phyloP scores from a whole-genome alignment of 2,888 invertebrate genomes.

The Tineola bisselliella region DNA sequence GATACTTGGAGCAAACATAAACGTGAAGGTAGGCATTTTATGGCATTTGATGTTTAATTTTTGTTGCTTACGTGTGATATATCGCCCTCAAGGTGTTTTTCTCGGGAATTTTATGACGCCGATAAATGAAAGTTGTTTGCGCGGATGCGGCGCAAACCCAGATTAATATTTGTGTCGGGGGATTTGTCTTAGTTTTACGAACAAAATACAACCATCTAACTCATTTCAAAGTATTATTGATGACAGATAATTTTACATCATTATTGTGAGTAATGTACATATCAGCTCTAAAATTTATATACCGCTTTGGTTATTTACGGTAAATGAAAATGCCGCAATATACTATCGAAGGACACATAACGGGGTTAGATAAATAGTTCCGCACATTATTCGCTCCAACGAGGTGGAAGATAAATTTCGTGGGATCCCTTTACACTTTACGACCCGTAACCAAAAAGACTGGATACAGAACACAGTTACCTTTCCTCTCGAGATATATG shows the following conservation, averaged over 20 bases:
- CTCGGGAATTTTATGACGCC: constrained; percentile 21
- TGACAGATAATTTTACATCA: background rate
- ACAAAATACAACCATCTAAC: background rate
- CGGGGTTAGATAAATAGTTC: constrained; percentile 36
- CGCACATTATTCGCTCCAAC: constrained; percentile 49
- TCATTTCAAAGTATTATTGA: background rate
- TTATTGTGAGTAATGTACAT: background rate
- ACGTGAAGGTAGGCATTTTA: background rate
- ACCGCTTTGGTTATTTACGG: constrained; percentile 8
- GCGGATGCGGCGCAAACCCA: constrained; percentile 13
- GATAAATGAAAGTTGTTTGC: constrained; percentile 26
- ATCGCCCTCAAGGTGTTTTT: constrained; percentile 23
- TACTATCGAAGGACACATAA: constrained; percentile 12
- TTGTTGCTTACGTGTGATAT: constrained; percentile 22
- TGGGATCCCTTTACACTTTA: constrained; percentile 42
- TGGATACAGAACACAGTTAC: constrained; percentile 32
- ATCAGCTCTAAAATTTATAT: background rate
- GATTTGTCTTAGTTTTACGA: constrained; percentile 16
- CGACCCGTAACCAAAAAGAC: constrained; percentile 33
- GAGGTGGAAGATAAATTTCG: constrained; percentile 46
- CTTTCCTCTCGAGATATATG: constrained; percentile 26
- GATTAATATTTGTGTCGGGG: constrained; percentile 29
- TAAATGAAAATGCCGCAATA: constrained; percentile 14
- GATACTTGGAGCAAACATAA: background rate
- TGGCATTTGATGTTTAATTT: background rate